phyloP scores from a whole-genome alignment of 2,113 vertebrate genomes.

The Micronisus gabar region DNA sequence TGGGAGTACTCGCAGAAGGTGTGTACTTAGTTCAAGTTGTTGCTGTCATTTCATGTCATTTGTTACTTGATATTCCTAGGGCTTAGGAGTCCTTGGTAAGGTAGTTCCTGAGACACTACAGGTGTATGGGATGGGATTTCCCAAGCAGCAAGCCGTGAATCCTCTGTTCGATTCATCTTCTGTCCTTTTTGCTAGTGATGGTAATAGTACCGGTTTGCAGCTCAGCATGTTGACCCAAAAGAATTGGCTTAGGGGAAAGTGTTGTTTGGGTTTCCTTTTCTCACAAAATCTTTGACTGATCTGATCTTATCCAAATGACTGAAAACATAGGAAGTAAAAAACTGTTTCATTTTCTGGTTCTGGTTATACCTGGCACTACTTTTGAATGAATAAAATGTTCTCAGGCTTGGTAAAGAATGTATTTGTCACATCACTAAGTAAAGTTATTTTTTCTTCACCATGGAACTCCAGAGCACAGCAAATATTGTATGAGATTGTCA shows the following conservation, averaged over 20 bases:
- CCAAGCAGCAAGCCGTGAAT: neutral
- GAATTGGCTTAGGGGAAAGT: neutral
- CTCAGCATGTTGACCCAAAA: neutral
- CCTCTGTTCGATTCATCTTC: neutral
- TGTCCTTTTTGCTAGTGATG: neutral
- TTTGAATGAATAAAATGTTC: neutral
- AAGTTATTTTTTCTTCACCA: neutral
- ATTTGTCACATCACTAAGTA: neutral
- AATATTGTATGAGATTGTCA: neutral
- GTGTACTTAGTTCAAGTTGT: neutral
- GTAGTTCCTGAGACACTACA: neutral
- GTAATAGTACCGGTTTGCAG: neutral
- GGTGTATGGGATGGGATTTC: neutral
- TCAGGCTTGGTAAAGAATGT: neutral
- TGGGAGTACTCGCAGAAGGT: neutral
- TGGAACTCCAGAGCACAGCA: neutral
- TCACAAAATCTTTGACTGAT: neutral
- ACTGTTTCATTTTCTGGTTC: neutral
- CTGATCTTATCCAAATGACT: neutral
- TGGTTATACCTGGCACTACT: neutral
- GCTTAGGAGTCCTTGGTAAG: neutral
- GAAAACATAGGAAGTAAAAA: neutral
- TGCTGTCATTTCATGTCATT: neutral
- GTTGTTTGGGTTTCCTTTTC: neutral
- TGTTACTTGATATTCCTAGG: neutral